phyloP scores from a whole-genome alignment of 2,113 vertebrate genomes.

The Eublepharis macularius region DNA sequence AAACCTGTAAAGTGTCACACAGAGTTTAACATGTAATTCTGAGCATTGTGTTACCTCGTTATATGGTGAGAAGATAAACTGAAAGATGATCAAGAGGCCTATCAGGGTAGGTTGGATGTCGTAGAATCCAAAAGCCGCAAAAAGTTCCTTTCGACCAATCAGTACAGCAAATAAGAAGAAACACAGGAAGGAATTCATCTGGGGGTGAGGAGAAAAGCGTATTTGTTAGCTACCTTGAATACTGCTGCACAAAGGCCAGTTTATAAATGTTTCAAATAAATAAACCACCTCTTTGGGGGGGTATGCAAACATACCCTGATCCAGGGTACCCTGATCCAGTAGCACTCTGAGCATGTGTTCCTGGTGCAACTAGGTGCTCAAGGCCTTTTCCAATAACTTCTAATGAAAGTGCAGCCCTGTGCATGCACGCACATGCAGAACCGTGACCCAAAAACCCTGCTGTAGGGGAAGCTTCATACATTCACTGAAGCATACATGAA shows the following conservation, averaged over 20 bases:
- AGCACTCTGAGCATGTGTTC: not conserved
- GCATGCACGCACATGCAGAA: not conserved
- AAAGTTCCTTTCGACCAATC: constrained; percentile 94
- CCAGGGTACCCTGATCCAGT: too few species aligned
- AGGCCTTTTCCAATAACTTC: not conserved
- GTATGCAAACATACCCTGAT: not conserved
- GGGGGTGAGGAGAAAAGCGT: not conserved
- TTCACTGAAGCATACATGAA: not conserved
- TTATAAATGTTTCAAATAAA: not conserved
- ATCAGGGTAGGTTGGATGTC: constrained; percentile 94
- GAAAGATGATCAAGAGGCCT: constrained; percentile 98
- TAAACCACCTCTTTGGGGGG: not conserved
- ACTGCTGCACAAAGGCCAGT: too few species aligned
- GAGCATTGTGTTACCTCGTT: constrained; percentile 86
- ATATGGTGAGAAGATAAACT: constrained; percentile 99
- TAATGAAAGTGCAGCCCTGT: not conserved
- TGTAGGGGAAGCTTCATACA: too few species aligned
- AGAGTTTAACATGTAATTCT: not conserved
- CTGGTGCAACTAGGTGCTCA: too few species aligned
- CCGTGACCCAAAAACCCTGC: too few species aligned
- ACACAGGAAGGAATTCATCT: constrained; percentile 99
- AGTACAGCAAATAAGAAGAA: constrained; percentile 95
- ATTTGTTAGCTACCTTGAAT: not conserved
- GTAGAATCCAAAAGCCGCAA: constrained; percentile 94
- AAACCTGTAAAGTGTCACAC: too few species aligned